These are phyloP conservation scores for Mesaphorura yosii DNA, from an alignment of 1,140 invertebrate species.

Conservation along the genomic window DNA sequence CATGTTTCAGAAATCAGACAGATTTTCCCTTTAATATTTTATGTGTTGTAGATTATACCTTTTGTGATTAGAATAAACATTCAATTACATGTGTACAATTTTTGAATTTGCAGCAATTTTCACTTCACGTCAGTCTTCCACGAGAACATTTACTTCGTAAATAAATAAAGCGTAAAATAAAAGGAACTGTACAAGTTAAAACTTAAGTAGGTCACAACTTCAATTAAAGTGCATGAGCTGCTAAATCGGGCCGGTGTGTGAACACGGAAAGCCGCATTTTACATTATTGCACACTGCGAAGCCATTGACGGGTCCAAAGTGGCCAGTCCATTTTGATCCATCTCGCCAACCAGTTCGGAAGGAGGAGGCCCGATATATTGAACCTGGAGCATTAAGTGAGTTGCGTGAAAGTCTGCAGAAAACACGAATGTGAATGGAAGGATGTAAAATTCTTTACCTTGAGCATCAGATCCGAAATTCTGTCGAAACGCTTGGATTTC, in stretches of 20 bases:
- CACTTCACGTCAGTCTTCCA: too few species aligned
- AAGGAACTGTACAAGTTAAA: not conserved
- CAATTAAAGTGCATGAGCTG: not conserved
- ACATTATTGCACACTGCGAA: conserved; percentile 27
- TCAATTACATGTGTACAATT: not conserved
- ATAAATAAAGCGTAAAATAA: too few species aligned
- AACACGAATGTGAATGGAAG: not conserved
- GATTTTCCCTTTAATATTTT: not conserved
- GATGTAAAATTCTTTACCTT: conserved; percentile 42
- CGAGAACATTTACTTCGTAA: too few species aligned
- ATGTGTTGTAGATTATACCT: not conserved
- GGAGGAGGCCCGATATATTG: conserved; percentile 76
- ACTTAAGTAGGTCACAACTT: not conserved
- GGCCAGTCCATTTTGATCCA: conserved; percentile 28
- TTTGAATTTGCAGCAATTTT: not conserved
- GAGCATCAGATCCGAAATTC: conserved; percentile 66
- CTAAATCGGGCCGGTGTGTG: not conserved
- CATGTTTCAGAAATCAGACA: not conserved
- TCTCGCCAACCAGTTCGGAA: conserved; percentile 64
- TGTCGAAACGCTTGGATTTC: conserved; percentile 64
- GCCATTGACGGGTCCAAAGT: conserved; percentile 11
- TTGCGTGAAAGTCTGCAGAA: too few species aligned
- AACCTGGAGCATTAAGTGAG: conserved; percentile 44
- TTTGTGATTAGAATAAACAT: not conserved
- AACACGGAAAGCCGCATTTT: not conserved